Evolutionary conservation across 1,140 invertebrate genomes (phyloP), one percentile per base, ranked within the genome.

Genomic region (Caenorhabditis briggsae): DNA sequence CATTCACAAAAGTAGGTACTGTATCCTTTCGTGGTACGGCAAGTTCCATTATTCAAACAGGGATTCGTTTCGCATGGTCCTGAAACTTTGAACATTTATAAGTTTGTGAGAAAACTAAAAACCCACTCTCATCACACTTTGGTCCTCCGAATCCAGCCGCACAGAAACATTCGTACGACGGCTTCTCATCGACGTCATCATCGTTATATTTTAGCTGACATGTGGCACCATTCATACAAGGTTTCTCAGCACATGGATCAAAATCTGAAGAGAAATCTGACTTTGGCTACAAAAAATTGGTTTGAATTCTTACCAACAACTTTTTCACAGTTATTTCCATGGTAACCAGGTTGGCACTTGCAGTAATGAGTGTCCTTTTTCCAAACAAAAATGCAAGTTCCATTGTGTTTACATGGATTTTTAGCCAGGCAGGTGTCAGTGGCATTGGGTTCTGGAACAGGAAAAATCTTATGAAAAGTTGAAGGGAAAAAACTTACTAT

Each of bases 1-100:
- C 88, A 89, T 43, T 89, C 88, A 46, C 88, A 89, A 55, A 88
- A 89, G 58, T 87, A 89, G 5, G 87, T 83, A 58, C 84, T 86
- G 61, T 82, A 84, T 20, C 84, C 88, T 48, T 82, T 85, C 11
- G 88, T 88, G 9, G 88, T 89, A 11, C 87, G 56, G 46, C 88
- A 89, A 8, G 88, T 89, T 48, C 88, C 88, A 78, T 89, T 89
- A 43, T 89, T 89, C 43, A 83, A 12, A 64, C 88, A 89, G 6
- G 88, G 88, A 74, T 88, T 85, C 8, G 82, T 55, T 53, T 88
- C 88, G 85, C 88, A 89, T 18, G 88, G 88, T 56, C 74, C 88
- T 89, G 33, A 88, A 88, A 61, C 6, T 12, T 53, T 16, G 2
- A 53, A 16, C 9, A 41, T 53, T 3, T 50, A 78, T 50, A 7